Conservation (phyloP, 2,113 vertebrate species). For the Shinisaurus crocodilurus region DNA sequence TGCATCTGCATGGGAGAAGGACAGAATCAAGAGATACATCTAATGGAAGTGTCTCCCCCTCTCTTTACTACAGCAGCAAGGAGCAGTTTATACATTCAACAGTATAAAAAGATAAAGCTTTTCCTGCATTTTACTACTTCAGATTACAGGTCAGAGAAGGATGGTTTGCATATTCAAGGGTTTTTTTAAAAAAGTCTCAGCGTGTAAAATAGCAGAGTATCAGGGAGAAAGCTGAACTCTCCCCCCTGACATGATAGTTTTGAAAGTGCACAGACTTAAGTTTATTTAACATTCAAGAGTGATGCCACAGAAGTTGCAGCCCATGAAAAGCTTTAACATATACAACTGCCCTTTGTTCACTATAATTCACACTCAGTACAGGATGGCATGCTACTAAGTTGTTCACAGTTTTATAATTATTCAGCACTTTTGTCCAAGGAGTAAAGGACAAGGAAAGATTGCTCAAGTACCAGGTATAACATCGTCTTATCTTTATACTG, state of each 20-base stretch:
- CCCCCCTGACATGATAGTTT: background rate
- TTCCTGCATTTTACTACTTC: background rate
- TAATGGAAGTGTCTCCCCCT: no score
- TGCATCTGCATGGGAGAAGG: conserved; percentile 84
- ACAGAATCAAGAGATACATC: conserved; percentile 9
- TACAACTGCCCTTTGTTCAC: background rate
- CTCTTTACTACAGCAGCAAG: no score
- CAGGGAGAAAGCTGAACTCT: background rate
- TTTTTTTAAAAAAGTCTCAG: background rate
- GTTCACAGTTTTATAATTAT: background rate
- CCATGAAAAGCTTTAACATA: background rate
- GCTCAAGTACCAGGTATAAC: background rate
- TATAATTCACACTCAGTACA: background rate
- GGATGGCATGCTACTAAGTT: background rate
- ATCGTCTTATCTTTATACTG: background rate
- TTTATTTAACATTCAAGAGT: background rate
- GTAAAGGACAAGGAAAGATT: background rate
- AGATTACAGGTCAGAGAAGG: background rate
- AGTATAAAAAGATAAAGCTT: background rate
- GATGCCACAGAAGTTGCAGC: background rate
- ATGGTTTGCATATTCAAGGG: background rate
- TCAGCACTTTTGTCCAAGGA: background rate
- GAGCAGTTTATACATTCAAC: background rate
- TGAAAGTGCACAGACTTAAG: background rate
- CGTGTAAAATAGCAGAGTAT: background rate